phyloP scores from a whole-genome alignment of 2,113 vertebrate genomes.

The Desmodus rotundus region DNA sequence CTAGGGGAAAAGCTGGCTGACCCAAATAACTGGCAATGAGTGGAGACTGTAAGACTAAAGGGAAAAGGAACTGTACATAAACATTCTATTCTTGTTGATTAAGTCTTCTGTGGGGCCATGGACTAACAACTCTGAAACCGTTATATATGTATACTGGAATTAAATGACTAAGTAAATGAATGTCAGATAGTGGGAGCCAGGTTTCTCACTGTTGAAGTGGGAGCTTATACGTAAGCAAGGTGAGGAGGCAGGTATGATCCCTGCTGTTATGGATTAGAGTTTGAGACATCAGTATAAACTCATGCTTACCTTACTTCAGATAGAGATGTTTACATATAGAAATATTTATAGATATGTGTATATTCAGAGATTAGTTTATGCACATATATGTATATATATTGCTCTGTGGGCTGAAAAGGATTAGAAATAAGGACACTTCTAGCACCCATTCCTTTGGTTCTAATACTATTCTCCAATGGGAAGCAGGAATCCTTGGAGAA shows the following conservation, averaged over 20 bases:
- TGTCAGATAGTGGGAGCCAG: not conserved
- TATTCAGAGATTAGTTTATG: not conserved
- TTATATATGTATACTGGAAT: not conserved
- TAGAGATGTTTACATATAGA: not conserved
- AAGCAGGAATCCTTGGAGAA: not conserved
- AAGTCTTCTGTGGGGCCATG: not conserved
- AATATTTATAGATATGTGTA: not conserved
- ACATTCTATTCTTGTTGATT: not conserved
- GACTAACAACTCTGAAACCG: not conserved
- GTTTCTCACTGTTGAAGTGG: not conserved
- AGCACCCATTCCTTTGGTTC: not conserved
- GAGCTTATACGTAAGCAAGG: not conserved
- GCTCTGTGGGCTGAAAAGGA: not conserved
- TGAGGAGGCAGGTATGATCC: not conserved
- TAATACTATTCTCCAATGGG: not conserved
- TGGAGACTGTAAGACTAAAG: not conserved
- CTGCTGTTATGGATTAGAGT: not conserved
- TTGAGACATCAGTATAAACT: not conserved
- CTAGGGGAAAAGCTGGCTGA: not conserved
- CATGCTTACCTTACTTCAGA: not conserved
- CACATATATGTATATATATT: not conserved
- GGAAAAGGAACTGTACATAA: not conserved
- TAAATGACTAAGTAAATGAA: not conserved
- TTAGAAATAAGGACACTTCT: not conserved
- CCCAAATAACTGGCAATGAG: not conserved